phyloP scores from a whole-genome alignment of 2,113 vertebrate genomes.

The Periophthalmus modestus region DNA sequence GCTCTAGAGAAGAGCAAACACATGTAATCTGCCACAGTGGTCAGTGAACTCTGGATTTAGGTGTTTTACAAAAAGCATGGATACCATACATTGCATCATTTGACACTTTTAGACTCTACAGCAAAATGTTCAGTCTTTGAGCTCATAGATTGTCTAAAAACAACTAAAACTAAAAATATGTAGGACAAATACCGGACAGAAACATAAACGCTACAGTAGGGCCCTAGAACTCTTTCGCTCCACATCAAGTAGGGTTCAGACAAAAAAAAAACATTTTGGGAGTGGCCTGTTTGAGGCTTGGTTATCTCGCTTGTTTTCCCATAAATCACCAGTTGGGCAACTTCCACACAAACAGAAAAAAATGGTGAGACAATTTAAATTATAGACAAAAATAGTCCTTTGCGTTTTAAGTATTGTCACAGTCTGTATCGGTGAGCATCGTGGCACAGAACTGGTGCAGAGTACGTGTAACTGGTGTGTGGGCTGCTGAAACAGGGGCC shows the following conservation, averaged over 20 bases:
- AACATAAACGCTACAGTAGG: no score
- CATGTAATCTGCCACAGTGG: constrained; percentile 39
- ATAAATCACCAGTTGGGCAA: not conserved
- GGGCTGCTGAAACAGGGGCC: constrained; percentile 25
- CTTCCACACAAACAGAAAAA: not conserved
- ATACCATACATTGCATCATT: not conserved
- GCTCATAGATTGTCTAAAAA: no score
- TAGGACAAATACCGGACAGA: no score
- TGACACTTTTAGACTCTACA: not conserved
- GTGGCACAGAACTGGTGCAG: constrained; percentile 12
- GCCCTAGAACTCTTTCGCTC: no score
- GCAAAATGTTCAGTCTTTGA: not conserved
- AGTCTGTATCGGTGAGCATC: not conserved
- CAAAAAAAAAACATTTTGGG: not conserved
- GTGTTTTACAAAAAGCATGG: not conserved
- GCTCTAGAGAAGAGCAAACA: constrained; percentile 38
- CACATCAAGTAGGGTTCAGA: not conserved
- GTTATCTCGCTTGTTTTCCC: no score
- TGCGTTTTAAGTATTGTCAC: not conserved
- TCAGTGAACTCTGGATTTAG: constrained; percentile 45
- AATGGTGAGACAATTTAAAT: not conserved
- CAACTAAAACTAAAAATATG: no score
- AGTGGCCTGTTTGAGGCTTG: no score
- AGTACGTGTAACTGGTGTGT: constrained; percentile 26
- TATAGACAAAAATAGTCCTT: not conserved